Conservation (phyloP, 2,797 vertebrate species). For the Myotis daubentonii region DNA sequence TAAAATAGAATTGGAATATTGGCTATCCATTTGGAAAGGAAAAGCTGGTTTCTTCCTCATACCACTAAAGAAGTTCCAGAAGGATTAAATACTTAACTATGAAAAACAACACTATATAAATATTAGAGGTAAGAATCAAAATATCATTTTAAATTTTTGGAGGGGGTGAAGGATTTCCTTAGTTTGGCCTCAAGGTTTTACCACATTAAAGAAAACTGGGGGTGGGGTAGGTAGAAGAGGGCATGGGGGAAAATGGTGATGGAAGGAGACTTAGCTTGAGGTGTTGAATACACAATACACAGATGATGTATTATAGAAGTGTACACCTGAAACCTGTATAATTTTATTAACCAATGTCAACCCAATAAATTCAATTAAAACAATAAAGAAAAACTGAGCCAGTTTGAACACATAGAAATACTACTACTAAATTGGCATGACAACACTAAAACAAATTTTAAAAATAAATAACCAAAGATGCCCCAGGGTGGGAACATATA, state of each 20-base stretch:
- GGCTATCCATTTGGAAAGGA: neutral
- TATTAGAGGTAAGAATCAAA: neutral
- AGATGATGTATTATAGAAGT: neutral
- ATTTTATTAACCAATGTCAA: neutral
- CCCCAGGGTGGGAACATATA: neutral
- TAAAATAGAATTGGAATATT: conserved; percentile 27
- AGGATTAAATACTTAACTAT: conserved; percentile 29
- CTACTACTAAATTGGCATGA: neutral
- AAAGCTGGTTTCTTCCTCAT: conserved; percentile 38
- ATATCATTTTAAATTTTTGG: neutral
- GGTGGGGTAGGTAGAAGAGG: neutral
- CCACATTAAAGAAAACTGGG: neutral
- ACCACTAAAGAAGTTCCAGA: neutral
- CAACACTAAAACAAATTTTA: neutral
- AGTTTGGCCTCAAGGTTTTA: neutral
- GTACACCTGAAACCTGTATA: neutral
- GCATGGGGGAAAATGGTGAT: neutral
- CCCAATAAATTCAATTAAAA: neutral
- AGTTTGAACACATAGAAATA: neutral
- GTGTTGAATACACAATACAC: neutral
- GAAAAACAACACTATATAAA: neutral
- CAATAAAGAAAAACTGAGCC: neutral
- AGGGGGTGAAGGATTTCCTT: neutral
- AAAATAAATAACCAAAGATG: neutral
- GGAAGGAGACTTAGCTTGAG: neutral